A percentile compares a stretch with the other conserved stretches of the same genome.
Evolutionary conservation across 2,888 invertebrate species (phyloP).

Genomic region (Eudasyphora cyanicolor): DNA sequence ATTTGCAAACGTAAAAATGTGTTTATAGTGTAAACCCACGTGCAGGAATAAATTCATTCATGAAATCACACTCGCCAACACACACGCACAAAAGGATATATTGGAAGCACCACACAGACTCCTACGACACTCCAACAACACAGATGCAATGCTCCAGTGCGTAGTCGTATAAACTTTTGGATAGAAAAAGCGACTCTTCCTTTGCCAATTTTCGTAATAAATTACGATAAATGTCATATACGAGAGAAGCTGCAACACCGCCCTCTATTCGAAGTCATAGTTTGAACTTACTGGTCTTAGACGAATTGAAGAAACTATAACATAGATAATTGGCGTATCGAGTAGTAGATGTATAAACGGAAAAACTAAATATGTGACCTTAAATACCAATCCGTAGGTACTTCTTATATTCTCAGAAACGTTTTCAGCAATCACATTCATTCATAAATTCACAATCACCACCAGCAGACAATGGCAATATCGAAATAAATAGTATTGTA

Average conservation of each 20-base stretch:
- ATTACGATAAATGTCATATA: slow-evolving; percentile 38
- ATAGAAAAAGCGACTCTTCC: no score
- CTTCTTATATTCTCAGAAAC: slow-evolving; percentile 1
- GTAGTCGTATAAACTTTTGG: no score
- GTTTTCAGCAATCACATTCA: not conserved
- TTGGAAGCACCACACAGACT: no score
- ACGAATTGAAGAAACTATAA: not conserved
- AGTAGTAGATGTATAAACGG: no score
- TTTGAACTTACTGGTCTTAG: not conserved
- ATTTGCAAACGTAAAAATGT: not conserved
- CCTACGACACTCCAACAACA: not conserved
- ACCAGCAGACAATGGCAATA: no score
- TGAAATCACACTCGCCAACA: not conserved
- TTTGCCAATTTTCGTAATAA: slow-evolving; percentile 25
- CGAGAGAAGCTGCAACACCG: not conserved
- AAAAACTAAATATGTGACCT: no score
- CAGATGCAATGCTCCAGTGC: not conserved
- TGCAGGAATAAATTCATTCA: not conserved
- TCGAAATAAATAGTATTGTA: not conserved
- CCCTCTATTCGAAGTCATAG: not conserved
- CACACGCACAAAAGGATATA: not conserved
- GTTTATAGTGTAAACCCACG: not conserved
- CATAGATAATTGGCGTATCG: no score
- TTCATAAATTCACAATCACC: not conserved
- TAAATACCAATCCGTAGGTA: not conserved